These are phyloP conservation scores for Oenanthe melanoleuca DNA, from an alignment of 2,113 vertebrate genomes.

Conservation along the genomic window DNA sequence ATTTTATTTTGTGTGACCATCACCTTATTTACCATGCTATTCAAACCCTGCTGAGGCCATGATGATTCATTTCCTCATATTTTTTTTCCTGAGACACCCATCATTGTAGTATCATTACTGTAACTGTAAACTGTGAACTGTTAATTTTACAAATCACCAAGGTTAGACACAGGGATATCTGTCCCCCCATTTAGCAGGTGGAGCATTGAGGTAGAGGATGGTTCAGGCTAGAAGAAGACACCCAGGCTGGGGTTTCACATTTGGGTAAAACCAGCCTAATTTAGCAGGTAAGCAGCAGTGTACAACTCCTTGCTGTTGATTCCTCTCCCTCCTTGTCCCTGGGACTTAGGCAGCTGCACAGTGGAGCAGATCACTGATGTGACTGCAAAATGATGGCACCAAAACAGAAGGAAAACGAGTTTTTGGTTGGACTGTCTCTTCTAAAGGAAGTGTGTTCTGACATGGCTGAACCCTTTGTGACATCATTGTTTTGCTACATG, in stretches of 20 bases:
- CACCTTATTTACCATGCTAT: not conserved
- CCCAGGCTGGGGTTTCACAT: not conserved
- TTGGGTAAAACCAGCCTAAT: not conserved
- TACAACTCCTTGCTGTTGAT: not conserved
- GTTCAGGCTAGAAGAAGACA: not conserved
- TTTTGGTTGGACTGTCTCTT: not conserved
- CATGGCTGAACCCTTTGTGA: not conserved
- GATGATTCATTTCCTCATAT: not conserved
- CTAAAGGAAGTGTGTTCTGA: not conserved
- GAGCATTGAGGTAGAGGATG: not conserved
- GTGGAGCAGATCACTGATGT: not conserved
- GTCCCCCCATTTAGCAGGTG: not conserved
- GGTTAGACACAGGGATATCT: not conserved
- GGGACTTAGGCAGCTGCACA: not conserved
- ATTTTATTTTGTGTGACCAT: not conserved
- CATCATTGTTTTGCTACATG: accelerated
- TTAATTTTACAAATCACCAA: not conserved
- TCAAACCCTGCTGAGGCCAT: not conserved
- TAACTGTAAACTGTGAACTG: not conserved
- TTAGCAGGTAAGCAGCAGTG: not conserved
- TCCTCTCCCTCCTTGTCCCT: not conserved
- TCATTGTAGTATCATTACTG: not conserved
- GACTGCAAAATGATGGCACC: not conserved
- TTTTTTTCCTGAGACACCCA: not conserved
- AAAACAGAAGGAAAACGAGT: not conserved